Conservation (phyloP, 1,140 invertebrate genomes). For the Saccostrea cuccullata region DNA sequence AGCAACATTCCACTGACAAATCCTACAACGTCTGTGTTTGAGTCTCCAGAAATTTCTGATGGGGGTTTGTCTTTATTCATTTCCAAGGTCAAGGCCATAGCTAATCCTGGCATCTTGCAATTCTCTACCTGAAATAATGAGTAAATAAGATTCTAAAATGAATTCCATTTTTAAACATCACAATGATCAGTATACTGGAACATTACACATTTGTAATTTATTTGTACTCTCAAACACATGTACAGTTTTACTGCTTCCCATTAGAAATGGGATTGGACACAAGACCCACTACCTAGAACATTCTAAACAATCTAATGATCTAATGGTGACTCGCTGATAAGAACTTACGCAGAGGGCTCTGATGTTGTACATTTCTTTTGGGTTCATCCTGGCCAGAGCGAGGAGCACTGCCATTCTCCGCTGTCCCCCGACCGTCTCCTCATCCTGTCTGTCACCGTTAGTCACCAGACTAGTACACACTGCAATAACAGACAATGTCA, state of each 20-base stretch:
- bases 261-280: too few species aligned
- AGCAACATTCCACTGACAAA: slow-evolving; percentile 94
- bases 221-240: too few species aligned
- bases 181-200: too few species aligned
- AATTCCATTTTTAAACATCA: not conserved
- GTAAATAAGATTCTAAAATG: not conserved
- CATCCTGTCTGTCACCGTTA: slow-evolving; percentile 93
- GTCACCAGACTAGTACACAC: slow-evolving; percentile 90
- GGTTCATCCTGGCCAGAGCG: slow-evolving; percentile 93
- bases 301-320: too few species aligned
- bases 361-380: slow-evolving; percentile 89
- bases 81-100: slow-evolving; percentile 87
- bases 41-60: slow-evolving; percentile 54
- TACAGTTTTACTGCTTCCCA: too few species aligned
- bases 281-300: too few species aligned
- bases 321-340: too few species aligned
- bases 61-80: slow-evolving; percentile 52
- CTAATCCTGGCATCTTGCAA: slow-evolving; percentile 92
- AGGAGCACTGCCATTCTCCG: slow-evolving; percentile 85
- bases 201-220: too few species aligned
- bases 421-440: slow-evolving; percentile 85
- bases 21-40: slow-evolving; percentile 84
- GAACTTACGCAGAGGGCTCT: slow-evolving; percentile 81
- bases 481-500: slow-evolving; percentile 75
- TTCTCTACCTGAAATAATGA: slow-evolving; percentile 84